A percentile compares a stretch with the other conserved stretches of the same genome.
These are phyloP conservation scores for Aelia acuminata DNA, from an alignment of 2,888 invertebrate species.

Conservation along the genomic window DNA sequence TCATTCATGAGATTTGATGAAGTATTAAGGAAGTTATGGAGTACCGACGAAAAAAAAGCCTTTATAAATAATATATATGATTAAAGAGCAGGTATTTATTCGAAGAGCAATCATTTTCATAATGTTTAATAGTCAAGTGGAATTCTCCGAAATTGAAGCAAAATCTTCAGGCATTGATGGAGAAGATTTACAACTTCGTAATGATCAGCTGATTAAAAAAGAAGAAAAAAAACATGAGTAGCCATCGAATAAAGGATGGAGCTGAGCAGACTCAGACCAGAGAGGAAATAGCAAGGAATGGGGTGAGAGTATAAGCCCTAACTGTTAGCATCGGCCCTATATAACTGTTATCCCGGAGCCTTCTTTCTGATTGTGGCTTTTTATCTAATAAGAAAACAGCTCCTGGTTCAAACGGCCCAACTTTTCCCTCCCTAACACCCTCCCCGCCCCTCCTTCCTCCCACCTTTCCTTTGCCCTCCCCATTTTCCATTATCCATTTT, in stretches of 20 bases:
- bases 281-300: background rate
- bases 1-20: too few species aligned
- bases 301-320: background rate
- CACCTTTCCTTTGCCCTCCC: background rate
- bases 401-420: background rate
- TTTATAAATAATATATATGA: too few species aligned
- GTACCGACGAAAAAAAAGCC: too few species aligned
- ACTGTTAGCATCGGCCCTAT: background rate
- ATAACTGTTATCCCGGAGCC: conserved; percentile 45
- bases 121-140: too few species aligned
- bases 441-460: too few species aligned
- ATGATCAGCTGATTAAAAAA: too few species aligned
- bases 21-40: too few species aligned
- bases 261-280: background rate
- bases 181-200: too few species aligned
- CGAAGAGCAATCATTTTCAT: too few species aligned
- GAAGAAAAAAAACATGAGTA: background rate
- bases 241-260: background rate
- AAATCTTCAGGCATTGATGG: too few species aligned
- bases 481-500: conserved; percentile 43
- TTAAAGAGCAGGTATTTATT: too few species aligned
- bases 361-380: conserved; percentile 55
- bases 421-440: conserved; percentile 32
- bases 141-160: too few species aligned
- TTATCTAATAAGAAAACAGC: conserved; percentile 55